Base-by-base conservation (phyloP, 2,113 vertebrate species). In the Charina bottae region DNA sequence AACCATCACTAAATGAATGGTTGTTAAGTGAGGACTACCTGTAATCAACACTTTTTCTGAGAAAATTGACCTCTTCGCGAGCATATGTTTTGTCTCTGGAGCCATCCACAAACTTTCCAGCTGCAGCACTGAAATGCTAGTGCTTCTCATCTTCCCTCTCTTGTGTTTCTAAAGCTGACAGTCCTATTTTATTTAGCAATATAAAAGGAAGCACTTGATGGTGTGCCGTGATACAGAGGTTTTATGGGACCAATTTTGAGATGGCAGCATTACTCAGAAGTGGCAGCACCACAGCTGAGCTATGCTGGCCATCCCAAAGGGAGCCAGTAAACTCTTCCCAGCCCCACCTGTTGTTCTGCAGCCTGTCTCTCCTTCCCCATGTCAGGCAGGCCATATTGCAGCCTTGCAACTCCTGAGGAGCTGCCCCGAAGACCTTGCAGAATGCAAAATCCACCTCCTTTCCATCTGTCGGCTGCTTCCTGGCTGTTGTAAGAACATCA, bases 171-270 rank as follows among this genome's bases (percentile, higher is more conserved):
- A 56, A 87, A 72, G 60, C 88, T 78, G 88, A 92, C 62, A 21
- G 11, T 86, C 60, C 83, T 49, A 42, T 90, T 86, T 90, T 85
- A 92, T 90, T 68, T 87, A 90, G 88, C 83, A 54, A 42, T 46
- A 90, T 90, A 87, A 92, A 92, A 92, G 28, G 33, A n/a, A 87
- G 86, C 85, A 62, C 83, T 90, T 90, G 88, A 92, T 86, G 92
- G 92, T 49, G n/a, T 89, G 91, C 88, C 10, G 26, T 46, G 92
- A 86, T 85, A 86, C 58, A 89, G 89, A 85, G 15, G 53, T 86
- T 92, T 92, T 90, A 90, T 17, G 24, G 90, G 59, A 46, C 64
- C 46, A 64, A 11, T 24, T 91, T 26, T 59, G 83, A 53, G 92
- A 86, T 49, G 83, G 88, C n/a, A n/a, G 89, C 88, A 87, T 89